Evolutionary conservation across 2,797 vertebrate genomes (phyloP), one percentile per base, ranked within the genome.

Genomic region (Mormyrus hasselquistii): DNA sequence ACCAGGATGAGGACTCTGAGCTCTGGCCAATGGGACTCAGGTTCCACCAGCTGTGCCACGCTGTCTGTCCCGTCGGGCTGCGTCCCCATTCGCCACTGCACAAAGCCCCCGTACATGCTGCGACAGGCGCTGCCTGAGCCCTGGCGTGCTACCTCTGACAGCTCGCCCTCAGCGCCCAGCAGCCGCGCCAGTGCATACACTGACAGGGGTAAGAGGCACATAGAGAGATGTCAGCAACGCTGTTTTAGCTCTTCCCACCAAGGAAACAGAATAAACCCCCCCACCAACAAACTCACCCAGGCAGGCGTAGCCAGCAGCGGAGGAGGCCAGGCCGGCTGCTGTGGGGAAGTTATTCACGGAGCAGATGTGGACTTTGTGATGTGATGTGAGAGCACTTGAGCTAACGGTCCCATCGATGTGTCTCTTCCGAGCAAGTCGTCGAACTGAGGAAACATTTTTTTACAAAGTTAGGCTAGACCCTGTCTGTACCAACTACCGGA

Each of bases 291-390:
- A 91, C 95, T 93, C 82, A 98, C 98, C 98, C 25, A 99, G 94
- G 93, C 98, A 99, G 90, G 98, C 98, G 0, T 97, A 99, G 89
- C 98, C 98, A 0, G 98, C 97, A 0, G 98, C 98, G 0, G 98
- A 99, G 4, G 98, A 99, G 0, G 98, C 98, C 57, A 99, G 93
- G 9, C 98, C 98, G 0, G 98, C 98, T 0, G 98, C 98, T 0
- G 98, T 99, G 90, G 98, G 98, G 91, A 99, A 99, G 94, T 98
- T 97, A 95, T 99, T 99, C 59, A 95, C 93, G 0, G 97, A 98
- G 88, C 98, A 98, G 34, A 99, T 92, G 85, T 99, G 98, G 89
- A 99, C 95, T 92, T 97, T 99, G 91, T 96, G 96, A 90, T 95
- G 94, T 9, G 97, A 95, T 91, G 88, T 91, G 55, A 93, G 91